Conservation (phyloP, 2,113 vertebrate species). For the Ammodytes dubius region DNA sequence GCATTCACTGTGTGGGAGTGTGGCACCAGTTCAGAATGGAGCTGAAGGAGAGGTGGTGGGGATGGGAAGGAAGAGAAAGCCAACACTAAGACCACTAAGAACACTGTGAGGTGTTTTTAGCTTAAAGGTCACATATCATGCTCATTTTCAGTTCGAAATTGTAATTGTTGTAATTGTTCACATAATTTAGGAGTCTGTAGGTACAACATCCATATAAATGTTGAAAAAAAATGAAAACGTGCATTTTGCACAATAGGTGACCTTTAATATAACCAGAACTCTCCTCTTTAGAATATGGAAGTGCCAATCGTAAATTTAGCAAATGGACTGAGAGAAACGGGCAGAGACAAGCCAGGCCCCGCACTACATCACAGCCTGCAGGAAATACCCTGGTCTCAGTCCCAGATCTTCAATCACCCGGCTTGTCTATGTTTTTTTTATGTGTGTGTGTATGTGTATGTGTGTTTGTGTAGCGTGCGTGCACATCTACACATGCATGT, state of each 20-base stretch:
- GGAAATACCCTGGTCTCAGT: conserved; percentile 59
- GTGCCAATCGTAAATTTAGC: conserved; percentile 17
- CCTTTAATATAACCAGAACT: conserved; percentile 2
- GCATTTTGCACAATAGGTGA: too few species aligned
- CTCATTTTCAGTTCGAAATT: too few species aligned
- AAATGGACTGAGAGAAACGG: conserved; percentile 33
- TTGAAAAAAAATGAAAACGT: too few species aligned
- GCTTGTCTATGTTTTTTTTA: conserved; percentile 18
- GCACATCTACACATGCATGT: conserved; percentile 9
- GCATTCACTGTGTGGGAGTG: conserved; percentile 73
- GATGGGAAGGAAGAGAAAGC: conserved; percentile 40
- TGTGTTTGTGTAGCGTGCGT: conserved; percentile 5
- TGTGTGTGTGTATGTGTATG: conserved; percentile 18
- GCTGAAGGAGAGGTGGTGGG: conserved; percentile 38
- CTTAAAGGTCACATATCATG: too few species aligned
- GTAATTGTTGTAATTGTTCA: too few species aligned
- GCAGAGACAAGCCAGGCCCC: conserved; percentile 35
- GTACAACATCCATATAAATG: too few species aligned
- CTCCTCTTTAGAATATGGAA: conserved; percentile 20
- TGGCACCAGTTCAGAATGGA: conserved; percentile 55
- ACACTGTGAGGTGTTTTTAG: too few species aligned
- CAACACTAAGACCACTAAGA: conserved; percentile 35
- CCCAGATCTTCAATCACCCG: conserved; percentile 36
- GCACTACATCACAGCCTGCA: conserved; percentile 42
- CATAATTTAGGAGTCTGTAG: too few species aligned